phyloP scores from a whole-genome alignment of 2,888 invertebrate species.

The Dicyrtoma fusca region DNA sequence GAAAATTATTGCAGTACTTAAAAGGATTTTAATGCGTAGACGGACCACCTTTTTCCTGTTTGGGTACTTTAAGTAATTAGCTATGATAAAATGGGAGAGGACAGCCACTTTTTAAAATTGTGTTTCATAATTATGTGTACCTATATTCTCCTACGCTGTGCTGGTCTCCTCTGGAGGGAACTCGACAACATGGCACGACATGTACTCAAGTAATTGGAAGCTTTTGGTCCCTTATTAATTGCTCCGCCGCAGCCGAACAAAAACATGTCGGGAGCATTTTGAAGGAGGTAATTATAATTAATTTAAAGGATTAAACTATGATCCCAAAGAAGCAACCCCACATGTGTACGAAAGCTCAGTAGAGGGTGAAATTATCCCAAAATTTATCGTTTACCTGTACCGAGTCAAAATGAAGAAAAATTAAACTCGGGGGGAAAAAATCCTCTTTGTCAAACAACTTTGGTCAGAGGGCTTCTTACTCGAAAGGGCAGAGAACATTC shows the following conservation, averaged over 20 bases:
- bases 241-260: background rate
- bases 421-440: background rate
- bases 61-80: constrained; percentile 35
- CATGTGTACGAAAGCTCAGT: too few relatives aligned
- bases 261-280: constrained; percentile 1
- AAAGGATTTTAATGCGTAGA: constrained; percentile 32
- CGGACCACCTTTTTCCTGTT: constrained; percentile 36
- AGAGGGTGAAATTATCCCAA: background rate
- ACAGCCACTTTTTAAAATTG: constrained; percentile 23
- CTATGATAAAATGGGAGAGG: constrained; percentile 28
- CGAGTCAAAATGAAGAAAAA: background rate
- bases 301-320: constrained; percentile 17
- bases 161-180: constrained; percentile 7
- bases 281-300: constrained; percentile 19
- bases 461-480: too few relatives aligned
- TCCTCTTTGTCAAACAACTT: background rate
- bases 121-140: background rate
- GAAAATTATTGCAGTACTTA: constrained; percentile 34
- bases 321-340: background rate
- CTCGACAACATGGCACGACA: constrained; percentile 4
- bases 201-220: constrained; percentile 15
- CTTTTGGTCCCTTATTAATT: background rate
- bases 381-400: background rate
- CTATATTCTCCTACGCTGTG: background rate
- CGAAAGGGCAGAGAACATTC: too few relatives aligned